A percentile compares a stretch with the other conserved stretches of the same genome.
phyloP scores from a whole-genome alignment of 1,140 invertebrate species.

The Eumeta japonica region DNA sequence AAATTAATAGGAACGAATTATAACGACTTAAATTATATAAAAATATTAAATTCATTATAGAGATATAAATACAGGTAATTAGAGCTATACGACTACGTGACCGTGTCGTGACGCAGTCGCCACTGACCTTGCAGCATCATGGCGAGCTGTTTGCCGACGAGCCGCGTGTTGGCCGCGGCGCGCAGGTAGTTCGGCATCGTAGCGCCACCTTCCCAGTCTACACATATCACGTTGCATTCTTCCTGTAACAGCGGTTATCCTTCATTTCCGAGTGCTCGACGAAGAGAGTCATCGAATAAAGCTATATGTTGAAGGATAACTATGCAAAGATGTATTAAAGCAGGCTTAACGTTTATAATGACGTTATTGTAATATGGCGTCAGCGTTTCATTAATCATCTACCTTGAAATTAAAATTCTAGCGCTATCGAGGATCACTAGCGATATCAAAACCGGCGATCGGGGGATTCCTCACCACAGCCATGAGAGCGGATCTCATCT shows the following conservation, averaged over 20 bases:
- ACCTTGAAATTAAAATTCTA: too few species aligned
- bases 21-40: too few species aligned
- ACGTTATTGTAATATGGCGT: too few species aligned
- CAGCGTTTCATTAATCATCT: too few species aligned
- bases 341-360: not conserved
- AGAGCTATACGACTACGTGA: too few species aligned
- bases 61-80: not conserved
- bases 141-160: slow-evolving; percentile 88
- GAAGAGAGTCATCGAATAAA: too few species aligned
- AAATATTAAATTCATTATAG: slow-evolving; percentile 1
- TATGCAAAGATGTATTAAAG: too few species aligned
- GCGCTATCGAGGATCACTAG: too few species aligned
- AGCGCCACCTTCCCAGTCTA: slow-evolving; percentile 92
- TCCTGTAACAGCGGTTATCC: slow-evolving; percentile 63
- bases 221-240: slow-evolving; percentile 86
- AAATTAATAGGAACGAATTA: too few species aligned
- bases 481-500: slow-evolving; percentile 88
- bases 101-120: too few species aligned
- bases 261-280: not conserved
- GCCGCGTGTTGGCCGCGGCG: slow-evolving; percentile 87
- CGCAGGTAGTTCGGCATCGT: slow-evolving; percentile 89
- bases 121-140: slow-evolving; percentile 66
- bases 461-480: slow-evolving; percentile 74
- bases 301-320: too few species aligned
- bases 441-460: too few species aligned